These are phyloP conservation scores for Gymnosoma rotundatum DNA, from an alignment of 2,888 invertebrate species.

Conservation along the genomic window DNA sequence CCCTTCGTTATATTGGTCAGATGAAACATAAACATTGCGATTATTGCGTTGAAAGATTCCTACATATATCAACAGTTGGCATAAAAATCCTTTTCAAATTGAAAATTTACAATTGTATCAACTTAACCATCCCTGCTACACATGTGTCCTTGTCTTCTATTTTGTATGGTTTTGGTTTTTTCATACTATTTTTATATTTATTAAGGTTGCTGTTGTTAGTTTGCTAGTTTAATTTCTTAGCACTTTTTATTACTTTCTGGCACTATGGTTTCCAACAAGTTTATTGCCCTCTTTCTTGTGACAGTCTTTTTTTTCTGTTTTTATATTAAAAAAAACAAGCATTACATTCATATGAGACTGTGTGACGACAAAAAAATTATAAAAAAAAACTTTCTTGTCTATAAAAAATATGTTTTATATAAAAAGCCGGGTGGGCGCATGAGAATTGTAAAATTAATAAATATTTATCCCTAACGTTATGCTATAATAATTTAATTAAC, in stretches of 20 bases:
- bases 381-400: slow-evolving; percentile 14
- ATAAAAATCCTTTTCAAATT: too few relatives aligned
- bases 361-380: slow-evolving; percentile 48
- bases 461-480: too few relatives aligned
- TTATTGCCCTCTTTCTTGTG: slow-evolving; percentile 66
- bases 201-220: slow-evolving; percentile 11
- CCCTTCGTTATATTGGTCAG: too few relatives aligned
- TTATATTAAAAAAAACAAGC: slow-evolving; percentile 38
- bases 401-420: neutral
- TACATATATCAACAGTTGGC: too few relatives aligned
- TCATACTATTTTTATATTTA: neutral
- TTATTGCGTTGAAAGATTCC: too few relatives aligned
- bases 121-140: neutral
- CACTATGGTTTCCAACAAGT: slow-evolving; percentile 63
- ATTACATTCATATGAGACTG: slow-evolving; percentile 63
- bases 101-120: neutral
- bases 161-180: slow-evolving; percentile 4
- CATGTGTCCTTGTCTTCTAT: slow-evolving; percentile 50
- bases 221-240: slow-evolving; percentile 37
- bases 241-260: slow-evolving; percentile 63
- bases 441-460: too few relatives aligned
- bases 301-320: slow-evolving; percentile 14
- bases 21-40: too few relatives aligned
- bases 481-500: slow-evolving; percentile 16
- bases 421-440: too few relatives aligned